Evolutionary conservation across 1,140 invertebrate genomes (phyloP).

Genomic region (Zeugodacus cucurbitae): DNA sequence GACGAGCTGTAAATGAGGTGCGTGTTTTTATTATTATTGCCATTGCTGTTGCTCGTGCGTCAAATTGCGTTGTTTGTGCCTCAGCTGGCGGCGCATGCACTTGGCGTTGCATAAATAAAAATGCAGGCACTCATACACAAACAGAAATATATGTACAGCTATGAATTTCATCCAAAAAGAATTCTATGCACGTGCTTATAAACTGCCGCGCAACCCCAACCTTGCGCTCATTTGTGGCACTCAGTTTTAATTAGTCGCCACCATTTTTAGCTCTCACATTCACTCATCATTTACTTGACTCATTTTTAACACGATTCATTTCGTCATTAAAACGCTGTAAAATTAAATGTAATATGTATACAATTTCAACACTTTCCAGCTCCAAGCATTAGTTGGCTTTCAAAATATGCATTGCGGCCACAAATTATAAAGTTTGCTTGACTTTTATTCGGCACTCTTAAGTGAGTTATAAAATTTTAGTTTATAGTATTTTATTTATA

Average conservation of each 20-base stretch:
- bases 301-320: neutral
- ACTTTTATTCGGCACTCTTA: neutral
- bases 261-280: neutral
- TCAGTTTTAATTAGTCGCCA: conserved; percentile 24
- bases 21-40: conserved; percentile 29
- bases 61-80: neutral
- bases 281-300: neutral
- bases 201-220: neutral
- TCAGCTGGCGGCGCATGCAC: neutral
- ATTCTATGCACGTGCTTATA: neutral
- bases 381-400: neutral
- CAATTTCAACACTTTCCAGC: neutral
- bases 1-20: conserved; percentile 34
- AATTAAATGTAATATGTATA: neutral
- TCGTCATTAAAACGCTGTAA: neutral
- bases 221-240: neutral
- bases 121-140: neutral
- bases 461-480: neutral
- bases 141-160: neutral
- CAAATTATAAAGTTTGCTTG: neutral
- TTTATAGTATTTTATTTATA: no score
- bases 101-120: neutral
- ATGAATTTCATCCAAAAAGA: neutral
- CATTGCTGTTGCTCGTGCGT: neutral
- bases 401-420: neutral